Evolutionary conservation across 1,140 invertebrate species (phyloP).

Genomic region (Drosophila azteca): DNA sequence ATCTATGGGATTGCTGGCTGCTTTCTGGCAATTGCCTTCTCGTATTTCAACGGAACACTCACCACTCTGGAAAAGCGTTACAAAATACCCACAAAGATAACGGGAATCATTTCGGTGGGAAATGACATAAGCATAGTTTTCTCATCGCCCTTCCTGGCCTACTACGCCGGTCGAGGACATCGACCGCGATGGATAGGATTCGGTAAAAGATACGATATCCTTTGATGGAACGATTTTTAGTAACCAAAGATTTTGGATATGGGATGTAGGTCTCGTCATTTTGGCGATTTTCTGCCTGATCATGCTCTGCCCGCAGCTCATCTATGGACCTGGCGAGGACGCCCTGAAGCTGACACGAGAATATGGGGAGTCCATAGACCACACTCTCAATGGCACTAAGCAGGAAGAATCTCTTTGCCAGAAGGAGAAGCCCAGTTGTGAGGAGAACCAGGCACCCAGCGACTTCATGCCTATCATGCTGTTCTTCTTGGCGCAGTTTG

Average conservation of each 20-base stretch:
- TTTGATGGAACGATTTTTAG: slow-evolving; percentile 75
- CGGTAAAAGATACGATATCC: slow-evolving; percentile 66
- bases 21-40: slow-evolving; percentile 88
- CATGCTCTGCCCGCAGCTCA: slow-evolving; percentile 88
- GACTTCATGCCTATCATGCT: slow-evolving; percentile 85
- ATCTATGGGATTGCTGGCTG: slow-evolving; percentile 89
- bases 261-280: slow-evolving; percentile 27
- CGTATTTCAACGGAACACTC: slow-evolving; percentile 90
- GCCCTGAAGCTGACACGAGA: slow-evolving; percentile 87
- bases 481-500: slow-evolving; percentile 87
- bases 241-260: no score
- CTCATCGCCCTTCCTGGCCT: slow-evolving; percentile 59
- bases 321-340: slow-evolving; percentile 89
- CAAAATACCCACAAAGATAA: slow-evolving; percentile 89
- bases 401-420: slow-evolving; percentile 45
- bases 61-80: slow-evolving; percentile 92
- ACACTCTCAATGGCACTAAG: slow-evolving; percentile 45
- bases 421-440: slow-evolving; percentile 18
- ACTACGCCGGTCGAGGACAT: slow-evolving; percentile 67
- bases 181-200: slow-evolving; percentile 71
- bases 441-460: slow-evolving; percentile 64
- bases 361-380: slow-evolving; percentile 83
- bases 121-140: slow-evolving; percentile 84
- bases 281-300: slow-evolving; percentile 86
- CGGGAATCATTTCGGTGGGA: slow-evolving; percentile 89